Evolutionary conservation across 2,113 vertebrate species (phyloP), one percentile per base, ranked within the genome.

Genomic region (Pedionomus torquatus): DNA sequence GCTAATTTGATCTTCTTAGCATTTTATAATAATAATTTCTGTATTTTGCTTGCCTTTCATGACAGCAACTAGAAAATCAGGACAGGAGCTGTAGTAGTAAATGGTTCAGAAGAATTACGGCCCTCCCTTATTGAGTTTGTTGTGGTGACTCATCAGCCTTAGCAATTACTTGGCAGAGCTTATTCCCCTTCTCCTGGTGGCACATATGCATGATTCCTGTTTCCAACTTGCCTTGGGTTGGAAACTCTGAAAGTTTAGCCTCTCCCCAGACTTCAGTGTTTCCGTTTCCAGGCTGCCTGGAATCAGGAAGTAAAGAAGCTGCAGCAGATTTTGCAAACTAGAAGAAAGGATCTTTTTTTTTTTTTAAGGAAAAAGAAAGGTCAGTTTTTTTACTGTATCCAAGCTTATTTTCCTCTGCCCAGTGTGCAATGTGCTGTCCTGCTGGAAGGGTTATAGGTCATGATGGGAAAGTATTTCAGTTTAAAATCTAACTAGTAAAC

Each of bases 201-300:
- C 93, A n/a, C 39, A 16, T 35, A 13, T 71, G 81, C 70, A 5
- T 72, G 37, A 61, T 93, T 97, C 92, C 82, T 96, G 93, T 96
- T 96, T 97, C 90, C 90, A 95, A 66, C 87, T 83, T 93, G 69
- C 84, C 81, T 81, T 88, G 90, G 41, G 19, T 64, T 87, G 94
- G 95, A 95, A 95, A 96, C 91, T 95, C 82, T 91, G 92, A 74
- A 96, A 94, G 94, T 95, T 93, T 87, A 95, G 94, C 97, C 96
- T 93, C 94, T 96, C 87, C 89, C 96, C 54, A 95, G 87, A 72
- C 78, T 92, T 93, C 83, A 93, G 92, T 28, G 60, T 82, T 97
- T 97, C 96, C 91, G 93, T 96, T 97, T 97, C 97, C 97, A 96
- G 96, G 87, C 87, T 96, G 93, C 79, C 74, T 97, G 92, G 91